phyloP scores from a whole-genome alignment of 2,888 invertebrate genomes.

The Mellilla xanthometata region DNA sequence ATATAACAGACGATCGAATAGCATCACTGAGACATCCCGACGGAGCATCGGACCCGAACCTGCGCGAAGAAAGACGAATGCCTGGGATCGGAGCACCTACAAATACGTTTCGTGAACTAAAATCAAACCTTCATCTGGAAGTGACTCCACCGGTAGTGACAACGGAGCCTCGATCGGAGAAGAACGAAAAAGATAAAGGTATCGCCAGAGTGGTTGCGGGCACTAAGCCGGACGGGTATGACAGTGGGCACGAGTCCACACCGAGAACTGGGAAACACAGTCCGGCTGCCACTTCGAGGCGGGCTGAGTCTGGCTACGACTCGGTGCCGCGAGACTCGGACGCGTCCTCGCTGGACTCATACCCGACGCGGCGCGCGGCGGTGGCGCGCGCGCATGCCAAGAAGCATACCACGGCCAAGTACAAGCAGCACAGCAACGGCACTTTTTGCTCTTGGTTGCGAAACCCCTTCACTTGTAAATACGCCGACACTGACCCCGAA shows the following conservation, averaged over 20 bases:
- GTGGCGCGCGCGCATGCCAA: constrained; percentile 76
- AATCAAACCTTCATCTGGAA: constrained; percentile 73
- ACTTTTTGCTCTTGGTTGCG: constrained; percentile 89
- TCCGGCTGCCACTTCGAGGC: constrained; percentile 88
- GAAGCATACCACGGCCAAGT: constrained; percentile 83
- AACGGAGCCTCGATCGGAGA: constrained; percentile 83
- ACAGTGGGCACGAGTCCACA: constrained; percentile 92
- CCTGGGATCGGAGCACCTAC: constrained; percentile 86
- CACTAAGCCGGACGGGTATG: constrained; percentile 89
- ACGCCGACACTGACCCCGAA: constrained; percentile 87
- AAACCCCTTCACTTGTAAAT: constrained; percentile 90
- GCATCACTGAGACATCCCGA: constrained; percentile 93
- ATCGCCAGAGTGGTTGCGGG: constrained; percentile 85
- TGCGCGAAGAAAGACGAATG: constrained; percentile 86
- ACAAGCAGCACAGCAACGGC: constrained; percentile 87
- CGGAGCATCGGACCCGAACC: constrained; percentile 96
- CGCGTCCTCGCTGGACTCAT: constrained; percentile 92
- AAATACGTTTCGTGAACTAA: constrained; percentile 82
- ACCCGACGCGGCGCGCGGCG: constrained; percentile 74
- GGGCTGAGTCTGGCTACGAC: constrained; percentile 95
- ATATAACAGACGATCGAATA: constrained; percentile 80
- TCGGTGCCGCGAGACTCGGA: constrained; percentile 95
- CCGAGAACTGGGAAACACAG: constrained; percentile 92
- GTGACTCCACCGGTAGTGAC: constrained; percentile 82
- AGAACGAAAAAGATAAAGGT: constrained; percentile 84